Conservation (phyloP, 2,113 vertebrate species). For the Dermatemys mawii region DNA sequence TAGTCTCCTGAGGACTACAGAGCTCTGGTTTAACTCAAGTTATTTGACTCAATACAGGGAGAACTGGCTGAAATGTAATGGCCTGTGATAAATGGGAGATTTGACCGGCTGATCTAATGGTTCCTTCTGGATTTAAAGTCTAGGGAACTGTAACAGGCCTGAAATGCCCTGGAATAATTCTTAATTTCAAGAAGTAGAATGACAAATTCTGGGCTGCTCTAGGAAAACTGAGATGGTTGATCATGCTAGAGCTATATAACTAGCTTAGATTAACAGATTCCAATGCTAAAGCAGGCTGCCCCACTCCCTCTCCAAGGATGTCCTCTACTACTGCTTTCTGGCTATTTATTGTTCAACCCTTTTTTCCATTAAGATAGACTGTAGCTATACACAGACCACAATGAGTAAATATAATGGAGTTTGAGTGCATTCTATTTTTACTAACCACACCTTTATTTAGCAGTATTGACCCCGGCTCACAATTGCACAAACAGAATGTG, state of each 20-base stretch:
- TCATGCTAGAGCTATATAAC: not conserved
- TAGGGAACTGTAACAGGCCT: too few species aligned
- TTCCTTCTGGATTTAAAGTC: too few species aligned
- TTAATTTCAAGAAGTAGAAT: not conserved
- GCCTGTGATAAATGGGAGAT: too few species aligned
- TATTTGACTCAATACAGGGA: too few species aligned
- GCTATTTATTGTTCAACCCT: not conserved
- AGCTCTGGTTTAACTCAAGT: too few species aligned
- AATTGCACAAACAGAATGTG: not conserved
- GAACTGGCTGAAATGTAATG: too few species aligned
- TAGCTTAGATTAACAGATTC: not conserved
- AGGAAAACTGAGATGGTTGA: not conserved
- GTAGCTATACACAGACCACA: not conserved
- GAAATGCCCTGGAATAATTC: too few species aligned
- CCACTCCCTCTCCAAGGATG: not conserved
- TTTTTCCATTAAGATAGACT: not conserved
- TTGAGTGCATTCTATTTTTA: not conserved
- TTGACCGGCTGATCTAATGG: too few species aligned
- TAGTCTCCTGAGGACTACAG: too few species aligned
- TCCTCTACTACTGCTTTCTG: not conserved
- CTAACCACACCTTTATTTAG: not conserved
- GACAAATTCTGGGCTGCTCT: not conserved
- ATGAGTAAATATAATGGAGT: not conserved
- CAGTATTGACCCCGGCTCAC: not conserved
- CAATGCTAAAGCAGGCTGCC: not conserved